These are phyloP conservation scores for Herpetotheres cachinnans DNA, from an alignment of 2,113 vertebrate species.

Conservation along the genomic window DNA sequence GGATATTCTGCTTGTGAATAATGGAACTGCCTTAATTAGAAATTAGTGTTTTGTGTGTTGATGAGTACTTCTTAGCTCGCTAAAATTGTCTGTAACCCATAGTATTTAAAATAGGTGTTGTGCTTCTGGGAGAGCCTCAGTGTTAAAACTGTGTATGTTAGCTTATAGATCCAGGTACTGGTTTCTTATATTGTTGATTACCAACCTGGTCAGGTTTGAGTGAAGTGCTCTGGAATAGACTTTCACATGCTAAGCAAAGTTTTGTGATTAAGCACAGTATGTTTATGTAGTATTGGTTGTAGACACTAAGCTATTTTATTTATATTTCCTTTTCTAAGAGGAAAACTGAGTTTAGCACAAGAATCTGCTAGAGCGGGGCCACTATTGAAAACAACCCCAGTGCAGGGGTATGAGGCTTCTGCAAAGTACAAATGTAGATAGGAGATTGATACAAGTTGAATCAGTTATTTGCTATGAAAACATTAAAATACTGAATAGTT, in stretches of 20 bases:
- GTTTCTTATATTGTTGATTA: neutral
- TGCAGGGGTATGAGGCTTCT: neutral
- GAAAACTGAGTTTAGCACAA: neutral
- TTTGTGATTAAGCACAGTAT: neutral
- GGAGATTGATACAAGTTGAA: neutral
- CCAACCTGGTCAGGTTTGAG: neutral
- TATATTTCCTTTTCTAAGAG: neutral
- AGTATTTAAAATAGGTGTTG: neutral
- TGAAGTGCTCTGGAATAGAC: neutral
- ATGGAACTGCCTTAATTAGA: neutral
- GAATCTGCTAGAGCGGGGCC: neutral
- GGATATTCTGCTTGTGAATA: neutral
- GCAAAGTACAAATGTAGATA: neutral
- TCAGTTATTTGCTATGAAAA: neutral
- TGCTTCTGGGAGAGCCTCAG: neutral
- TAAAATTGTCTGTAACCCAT: neutral
- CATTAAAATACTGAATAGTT: neutral
- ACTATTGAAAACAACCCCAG: neutral
- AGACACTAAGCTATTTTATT: neutral
- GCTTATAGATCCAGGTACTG: neutral
- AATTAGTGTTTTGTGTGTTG: neutral
- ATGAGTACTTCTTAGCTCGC: neutral
- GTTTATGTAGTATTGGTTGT: neutral
- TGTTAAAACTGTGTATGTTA: neutral
- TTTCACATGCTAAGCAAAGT: neutral